phyloP scores from a whole-genome alignment of 2,888 invertebrate species.

The Drosophila lacicola region DNA sequence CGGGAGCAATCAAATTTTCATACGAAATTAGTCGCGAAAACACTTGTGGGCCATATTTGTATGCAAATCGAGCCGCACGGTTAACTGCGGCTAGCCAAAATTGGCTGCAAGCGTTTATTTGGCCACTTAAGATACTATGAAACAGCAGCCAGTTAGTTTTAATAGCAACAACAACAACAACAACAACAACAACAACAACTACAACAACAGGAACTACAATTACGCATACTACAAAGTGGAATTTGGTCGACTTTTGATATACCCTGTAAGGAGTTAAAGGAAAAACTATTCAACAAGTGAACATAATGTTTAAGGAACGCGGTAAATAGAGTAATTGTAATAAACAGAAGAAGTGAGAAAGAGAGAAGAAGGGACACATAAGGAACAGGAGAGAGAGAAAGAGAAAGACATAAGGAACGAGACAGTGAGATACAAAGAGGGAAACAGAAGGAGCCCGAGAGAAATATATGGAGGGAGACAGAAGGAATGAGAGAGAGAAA shows the following conservation, averaged over 20 bases:
- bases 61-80: conserved; percentile 64
- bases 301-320: too few relatives aligned
- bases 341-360: not conserved
- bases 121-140: conserved; percentile 63
- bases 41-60: conserved; percentile 77
- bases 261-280: conserved; percentile 14
- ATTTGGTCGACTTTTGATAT: not conserved
- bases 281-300: too few relatives aligned
- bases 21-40: conserved; percentile 76
- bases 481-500: not conserved
- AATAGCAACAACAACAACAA: conserved; percentile 14
- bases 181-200: conserved; percentile 3
- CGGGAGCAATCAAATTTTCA: conserved; percentile 79
- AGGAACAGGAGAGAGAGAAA: not conserved
- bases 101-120: conserved; percentile 68
- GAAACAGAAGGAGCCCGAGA: not conserved
- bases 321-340: not conserved
- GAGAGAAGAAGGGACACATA: not conserved
- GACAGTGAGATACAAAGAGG: not conserved
- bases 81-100: conserved; percentile 49
- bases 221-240: not conserved
- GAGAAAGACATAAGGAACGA: not conserved
- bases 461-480: not conserved
- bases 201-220: conserved; percentile 13
- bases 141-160: conserved; percentile 26